These are phyloP conservation scores for Oscheius sp. DNA, from an alignment of 2,888 invertebrate genomes.

Conservation along the genomic window DNA sequence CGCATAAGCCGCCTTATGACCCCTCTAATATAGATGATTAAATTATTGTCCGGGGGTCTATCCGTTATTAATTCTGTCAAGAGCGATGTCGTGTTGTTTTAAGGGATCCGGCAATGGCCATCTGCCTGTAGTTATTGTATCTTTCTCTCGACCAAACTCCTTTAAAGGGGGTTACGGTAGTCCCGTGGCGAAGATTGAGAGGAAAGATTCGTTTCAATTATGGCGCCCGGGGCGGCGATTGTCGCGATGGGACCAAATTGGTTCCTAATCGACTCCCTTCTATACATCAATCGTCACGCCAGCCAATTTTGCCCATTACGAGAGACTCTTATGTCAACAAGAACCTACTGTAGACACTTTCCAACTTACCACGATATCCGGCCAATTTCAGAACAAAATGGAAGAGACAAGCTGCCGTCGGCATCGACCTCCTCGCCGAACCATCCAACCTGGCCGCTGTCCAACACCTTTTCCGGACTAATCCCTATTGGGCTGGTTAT, in stretches of 20 bases:
- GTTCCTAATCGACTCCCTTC: conserved; percentile 36
- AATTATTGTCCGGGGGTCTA: conserved; percentile 30
- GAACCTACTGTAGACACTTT: conserved; percentile 9
- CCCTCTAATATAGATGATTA: conserved; percentile 34
- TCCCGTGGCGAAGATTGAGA: neutral
- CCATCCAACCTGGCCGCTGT: conserved; percentile 98
- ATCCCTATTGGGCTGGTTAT: conserved; percentile 67
- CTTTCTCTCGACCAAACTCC: neutral
- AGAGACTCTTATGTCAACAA: conserved; percentile 26
- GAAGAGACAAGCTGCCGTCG: conserved; percentile 98
- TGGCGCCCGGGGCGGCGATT: conserved; percentile 37
- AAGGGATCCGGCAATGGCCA: conserved; percentile 15
- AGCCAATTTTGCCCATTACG: conserved; percentile 31
- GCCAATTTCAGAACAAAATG: conserved; percentile 87
- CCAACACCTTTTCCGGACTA: conserved; percentile 79
- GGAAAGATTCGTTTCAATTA: conserved; percentile 34
- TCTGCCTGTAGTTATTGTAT: conserved; percentile 15
- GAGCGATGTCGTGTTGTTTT: conserved; percentile 33
- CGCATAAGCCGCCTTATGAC: conserved; percentile 36
- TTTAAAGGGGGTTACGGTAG: conserved; percentile 18
- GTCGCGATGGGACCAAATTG: conserved; percentile 37
- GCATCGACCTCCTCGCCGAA: conserved; percentile 93
- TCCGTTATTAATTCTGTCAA: conserved; percentile 30
- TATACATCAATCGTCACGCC: conserved; percentile 39
- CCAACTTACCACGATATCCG: neutral